Evolutionary conservation across 2,888 invertebrate species (phyloP), one percentile per base, ranked within the genome.

Genomic region (Mechanitis mazaeus): DNA sequence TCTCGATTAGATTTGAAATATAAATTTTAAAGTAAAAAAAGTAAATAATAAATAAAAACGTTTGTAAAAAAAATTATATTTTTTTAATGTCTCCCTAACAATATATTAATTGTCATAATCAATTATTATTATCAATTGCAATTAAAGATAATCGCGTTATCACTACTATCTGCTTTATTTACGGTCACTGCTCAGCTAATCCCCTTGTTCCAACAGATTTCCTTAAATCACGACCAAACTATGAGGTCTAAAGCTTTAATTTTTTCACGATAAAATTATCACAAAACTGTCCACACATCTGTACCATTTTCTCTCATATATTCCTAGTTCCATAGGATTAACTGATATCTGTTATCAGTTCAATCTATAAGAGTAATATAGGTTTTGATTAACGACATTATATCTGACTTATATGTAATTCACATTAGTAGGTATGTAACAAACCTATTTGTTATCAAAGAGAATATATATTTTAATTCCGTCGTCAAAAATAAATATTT

Each of bases 141-240:
- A 50, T 31, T 7, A 9, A 31, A 31, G 2, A 28, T 9, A 58
- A 58, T 59, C 45, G n/a, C 50, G 9, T 56, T 61, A 61, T 61
- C 59, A 57, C 20, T 20, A 50, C 12, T 38, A 57, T 59, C 3
- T 33, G 33, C 9, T 5, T 35, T 42, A 11, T 61, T 45, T 59
- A 59, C 59, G 12, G 20, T n/a, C 45, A 54, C 54, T 42, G 42
- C 33, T 33, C 6, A 33, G 6, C 33, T 64, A 64, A 64, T 59
- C 56, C 54, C 50, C 33, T 54, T 38, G 59, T 57, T 56, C 57
- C 58, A 6, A 33, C 35, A 56, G 38, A 28, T 63, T 59, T 63
- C 42, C 54, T 38, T n/a, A 20, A 47, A 54, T 59, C 46, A 35
- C 42, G 20, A n/a, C 20, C 3, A 42, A 42, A 54, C 33, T 35